phyloP scores from a whole-genome alignment of 2,888 invertebrate genomes.

The Pandemis cinnamomeana region DNA sequence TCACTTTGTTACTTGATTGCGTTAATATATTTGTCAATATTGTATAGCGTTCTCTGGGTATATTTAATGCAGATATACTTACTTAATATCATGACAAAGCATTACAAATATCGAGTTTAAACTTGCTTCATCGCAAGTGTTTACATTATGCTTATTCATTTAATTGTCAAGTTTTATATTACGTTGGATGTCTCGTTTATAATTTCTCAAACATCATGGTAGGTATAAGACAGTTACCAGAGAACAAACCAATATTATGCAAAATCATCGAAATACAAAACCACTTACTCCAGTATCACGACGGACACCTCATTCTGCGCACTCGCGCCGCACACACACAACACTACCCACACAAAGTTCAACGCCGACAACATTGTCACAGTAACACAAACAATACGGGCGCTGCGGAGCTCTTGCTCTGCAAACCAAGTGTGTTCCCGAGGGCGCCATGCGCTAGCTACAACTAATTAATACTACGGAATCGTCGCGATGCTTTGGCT shows the following conservation, averaged over 20 bases:
- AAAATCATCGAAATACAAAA: neutral
- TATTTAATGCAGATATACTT: too few species aligned
- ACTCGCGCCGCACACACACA: slow-evolving; percentile 25
- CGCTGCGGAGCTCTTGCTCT: neutral
- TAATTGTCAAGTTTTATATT: too few species aligned
- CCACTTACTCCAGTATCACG: slow-evolving; percentile 25
- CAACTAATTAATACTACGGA: slow-evolving; percentile 9
- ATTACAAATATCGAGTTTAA: neutral
- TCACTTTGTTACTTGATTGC: too few species aligned
- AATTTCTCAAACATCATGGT: too few species aligned
- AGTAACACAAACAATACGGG: slow-evolving; percentile 5
- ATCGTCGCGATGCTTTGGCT: neutral
- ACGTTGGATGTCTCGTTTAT: too few species aligned
- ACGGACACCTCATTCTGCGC: slow-evolving; percentile 29
- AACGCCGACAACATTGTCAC: slow-evolving; percentile 14
- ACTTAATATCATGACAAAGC: too few species aligned
- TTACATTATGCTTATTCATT: too few species aligned
- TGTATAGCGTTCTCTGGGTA: too few species aligned
- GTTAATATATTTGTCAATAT: too few species aligned
- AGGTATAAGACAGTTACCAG: neutral
- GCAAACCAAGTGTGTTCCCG: neutral
- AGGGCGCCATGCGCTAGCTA: neutral
- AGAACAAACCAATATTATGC: too few species aligned
- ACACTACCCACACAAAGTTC: slow-evolving; percentile 6
- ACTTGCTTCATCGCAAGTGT: too few species aligned